A percentile compares a stretch with the other conserved stretches of the same genome.
Conservation (phyloP, 2,113 vertebrate species). For the Marmota flaviventris region DNA sequence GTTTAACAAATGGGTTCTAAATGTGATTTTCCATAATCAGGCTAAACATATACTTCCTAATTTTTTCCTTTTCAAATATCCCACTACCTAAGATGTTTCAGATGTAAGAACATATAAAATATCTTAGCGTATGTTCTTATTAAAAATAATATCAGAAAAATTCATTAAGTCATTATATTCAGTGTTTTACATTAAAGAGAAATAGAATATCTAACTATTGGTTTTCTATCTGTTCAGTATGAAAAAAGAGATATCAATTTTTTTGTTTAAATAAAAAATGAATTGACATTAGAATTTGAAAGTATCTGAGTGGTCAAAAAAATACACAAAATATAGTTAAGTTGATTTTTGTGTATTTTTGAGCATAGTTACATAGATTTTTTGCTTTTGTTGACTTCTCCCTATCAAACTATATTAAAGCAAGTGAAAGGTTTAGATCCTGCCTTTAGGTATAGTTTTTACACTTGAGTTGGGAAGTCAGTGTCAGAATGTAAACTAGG, state of each 20-base stretch:
- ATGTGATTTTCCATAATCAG: too few species aligned
- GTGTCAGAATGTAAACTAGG: not conserved
- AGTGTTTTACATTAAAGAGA: not conserved
- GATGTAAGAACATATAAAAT: not conserved
- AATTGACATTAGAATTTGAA: not conserved
- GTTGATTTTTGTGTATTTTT: not conserved
- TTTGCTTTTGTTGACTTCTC: not conserved
- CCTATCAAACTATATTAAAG: not conserved
- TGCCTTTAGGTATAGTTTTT: not conserved
- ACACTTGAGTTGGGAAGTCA: not conserved
- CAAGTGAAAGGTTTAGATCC: not conserved
- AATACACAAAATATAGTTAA: not conserved
- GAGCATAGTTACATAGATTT: not conserved
- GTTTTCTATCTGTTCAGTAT: not conserved
- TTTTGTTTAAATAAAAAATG: not conserved
- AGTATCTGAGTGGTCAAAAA: not conserved
- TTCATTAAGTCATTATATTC: not conserved
- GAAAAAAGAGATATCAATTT: not conserved
- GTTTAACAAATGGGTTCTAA: not conserved
- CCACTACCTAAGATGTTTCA: not conserved
- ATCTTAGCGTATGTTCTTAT: not conserved
- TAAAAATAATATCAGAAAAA: not conserved
- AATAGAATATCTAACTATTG: not conserved
- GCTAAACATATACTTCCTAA: not conserved
- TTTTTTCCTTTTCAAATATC: slow-evolving; percentile 6